phyloP scores from a whole-genome alignment of 2,113 vertebrate species.

The Chiloscyllium plagiosum region DNA sequence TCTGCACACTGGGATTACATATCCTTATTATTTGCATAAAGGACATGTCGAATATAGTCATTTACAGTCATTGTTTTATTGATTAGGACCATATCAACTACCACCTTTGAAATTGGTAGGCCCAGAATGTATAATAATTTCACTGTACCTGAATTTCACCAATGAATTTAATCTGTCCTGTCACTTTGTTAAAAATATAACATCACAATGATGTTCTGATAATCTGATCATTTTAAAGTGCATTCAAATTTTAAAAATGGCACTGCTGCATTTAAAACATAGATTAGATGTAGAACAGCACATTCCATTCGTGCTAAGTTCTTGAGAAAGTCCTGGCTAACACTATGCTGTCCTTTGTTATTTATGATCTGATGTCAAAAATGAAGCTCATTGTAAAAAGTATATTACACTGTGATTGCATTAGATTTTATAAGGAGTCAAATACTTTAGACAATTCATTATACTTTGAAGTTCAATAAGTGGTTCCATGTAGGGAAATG shows the following conservation, averaged over 20 bases:
- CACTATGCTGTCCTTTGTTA: neutral
- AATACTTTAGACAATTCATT: neutral
- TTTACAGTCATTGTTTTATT: neutral
- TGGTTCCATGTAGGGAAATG: neutral
- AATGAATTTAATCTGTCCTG: neutral
- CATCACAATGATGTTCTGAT: neutral
- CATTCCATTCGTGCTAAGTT: neutral
- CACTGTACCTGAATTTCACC: neutral
- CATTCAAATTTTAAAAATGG: neutral
- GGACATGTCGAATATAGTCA: neutral
- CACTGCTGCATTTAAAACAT: neutral
- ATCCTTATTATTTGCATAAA: neutral
- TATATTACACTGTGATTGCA: neutral
- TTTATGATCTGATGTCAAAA: neutral
- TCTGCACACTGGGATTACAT: neutral
- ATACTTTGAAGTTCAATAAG: neutral
- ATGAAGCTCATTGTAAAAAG: neutral
- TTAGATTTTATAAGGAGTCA: neutral
- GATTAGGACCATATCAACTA: neutral
- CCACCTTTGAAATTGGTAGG: no score
- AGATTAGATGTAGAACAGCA: neutral
- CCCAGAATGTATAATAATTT: no score
- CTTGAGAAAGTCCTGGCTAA: neutral
- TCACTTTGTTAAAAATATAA: neutral
- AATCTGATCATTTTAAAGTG: neutral